Evolutionary conservation across 2,113 vertebrate genomes (phyloP), one percentile per base, ranked within the genome.

Genomic region (Rhombomys opimus): DNA sequence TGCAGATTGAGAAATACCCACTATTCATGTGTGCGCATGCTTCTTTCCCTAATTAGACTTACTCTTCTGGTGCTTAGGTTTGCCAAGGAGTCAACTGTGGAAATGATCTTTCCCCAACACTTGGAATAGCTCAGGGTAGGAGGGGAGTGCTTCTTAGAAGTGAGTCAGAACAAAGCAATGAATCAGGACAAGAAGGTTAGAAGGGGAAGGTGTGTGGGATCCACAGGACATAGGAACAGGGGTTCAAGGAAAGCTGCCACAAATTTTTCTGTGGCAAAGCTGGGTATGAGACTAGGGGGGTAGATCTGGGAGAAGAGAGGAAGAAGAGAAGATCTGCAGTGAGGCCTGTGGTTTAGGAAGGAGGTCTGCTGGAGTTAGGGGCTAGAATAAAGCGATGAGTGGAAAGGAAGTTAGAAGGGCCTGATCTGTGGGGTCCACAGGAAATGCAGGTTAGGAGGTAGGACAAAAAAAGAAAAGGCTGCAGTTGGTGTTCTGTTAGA

Each of bases 1-100:
- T 3, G 4, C 0, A 20, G 3, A 35, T 95, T 97, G 88, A 35
- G 92, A 92, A 97, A 95, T 63, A 87, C 23, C 57, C 70, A 22
- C 2, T 1, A 35, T 0, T 13, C 22, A 35, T 38, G 1, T 86
- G 84, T 86, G 27, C 11, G 23, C 50, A 32, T 61, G 23, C 10
- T n/a, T 50, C 3, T 3, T 27, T 61, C 72, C 35, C 70, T 30
- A 18, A 0, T 9, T 4, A 22, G n/a, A 61, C 27, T 14, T n/a
- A 57, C 17, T 18, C 8, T 32, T 14, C 46, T 35, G 18, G 8
- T 80, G 1, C 11, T 35, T 15, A 57, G 0, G 18, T 2, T 15
- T 4, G 17, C 13, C 12, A 59, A 22, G 1, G 15, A 23, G 4
- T 4, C 25, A 73, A 7, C 35, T 61, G 22, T 5, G 12, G 23